Percentiles rank a stretch among this genome's conserved stretches.
These are phyloP conservation scores for Cryptotis parvus DNA, from an alignment of 2,113 vertebrate genomes.

Conservation along the genomic window DNA sequence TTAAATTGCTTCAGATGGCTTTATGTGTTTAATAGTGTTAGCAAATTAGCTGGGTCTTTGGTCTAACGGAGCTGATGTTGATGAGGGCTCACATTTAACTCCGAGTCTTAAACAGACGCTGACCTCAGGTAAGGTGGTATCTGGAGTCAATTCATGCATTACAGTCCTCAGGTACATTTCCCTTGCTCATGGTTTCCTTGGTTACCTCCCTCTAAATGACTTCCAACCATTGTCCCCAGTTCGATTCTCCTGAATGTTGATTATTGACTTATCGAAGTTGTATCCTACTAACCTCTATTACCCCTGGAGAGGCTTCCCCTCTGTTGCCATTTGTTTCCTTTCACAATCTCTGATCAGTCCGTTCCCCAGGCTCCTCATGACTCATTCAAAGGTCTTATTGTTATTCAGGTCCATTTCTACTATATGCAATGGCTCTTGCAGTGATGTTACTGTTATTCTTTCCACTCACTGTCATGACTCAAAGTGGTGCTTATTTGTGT, in stretches of 20 bases:
- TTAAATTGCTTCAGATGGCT: slow-evolving; percentile 83
- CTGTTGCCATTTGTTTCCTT: neutral
- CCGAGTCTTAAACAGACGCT: neutral
- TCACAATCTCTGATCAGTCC: neutral
- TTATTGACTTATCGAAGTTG: neutral
- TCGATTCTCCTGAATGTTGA: neutral
- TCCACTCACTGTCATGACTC: neutral
- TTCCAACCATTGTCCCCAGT: neutral
- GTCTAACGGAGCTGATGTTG: slow-evolving; percentile 71
- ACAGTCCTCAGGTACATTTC: neutral
- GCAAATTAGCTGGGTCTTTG: slow-evolving; percentile 79
- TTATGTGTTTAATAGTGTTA: slow-evolving; percentile 82
- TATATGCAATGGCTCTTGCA: neutral
- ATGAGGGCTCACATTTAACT: slow-evolving; percentile 58
- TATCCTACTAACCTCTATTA: too few species aligned
- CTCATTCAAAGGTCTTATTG: neutral
- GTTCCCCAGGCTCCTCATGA: neutral
- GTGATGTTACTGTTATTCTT: neutral
- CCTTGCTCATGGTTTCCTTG: neutral
- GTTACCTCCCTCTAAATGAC: neutral
- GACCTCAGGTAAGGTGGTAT: neutral
- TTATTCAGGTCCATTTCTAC: neutral
- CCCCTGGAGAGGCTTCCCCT: neutral
- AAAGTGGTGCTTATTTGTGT: accelerated
- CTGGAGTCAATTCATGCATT: neutral